These are phyloP conservation scores for Chrysemys picta DNA, from an alignment of 2,113 vertebrate species.

Conservation along the genomic window DNA sequence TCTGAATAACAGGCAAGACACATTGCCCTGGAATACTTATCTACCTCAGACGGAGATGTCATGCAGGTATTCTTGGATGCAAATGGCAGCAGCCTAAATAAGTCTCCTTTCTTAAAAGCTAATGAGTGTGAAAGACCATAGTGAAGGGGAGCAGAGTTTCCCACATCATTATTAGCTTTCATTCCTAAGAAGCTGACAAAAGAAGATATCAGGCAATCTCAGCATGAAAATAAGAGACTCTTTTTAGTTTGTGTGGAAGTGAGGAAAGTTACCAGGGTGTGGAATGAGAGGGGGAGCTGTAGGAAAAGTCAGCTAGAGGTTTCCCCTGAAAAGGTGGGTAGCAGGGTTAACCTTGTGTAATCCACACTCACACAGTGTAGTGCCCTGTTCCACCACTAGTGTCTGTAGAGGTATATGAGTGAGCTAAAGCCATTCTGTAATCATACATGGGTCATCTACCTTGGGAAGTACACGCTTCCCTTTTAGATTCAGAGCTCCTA, in stretches of 20 bases:
- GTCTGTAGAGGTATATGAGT: not conserved
- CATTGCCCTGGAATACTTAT: conserved; percentile 28
- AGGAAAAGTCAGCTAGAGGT: too few species aligned
- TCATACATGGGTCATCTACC: not conserved
- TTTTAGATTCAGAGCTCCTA: not conserved
- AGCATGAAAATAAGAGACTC: not conserved
- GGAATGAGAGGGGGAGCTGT: not conserved
- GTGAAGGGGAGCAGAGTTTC: not conserved
- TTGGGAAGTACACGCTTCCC: not conserved
- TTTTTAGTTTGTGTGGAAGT: not conserved
- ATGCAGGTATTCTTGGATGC: not conserved
- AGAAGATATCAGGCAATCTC: not conserved
- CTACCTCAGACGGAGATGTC: not conserved
- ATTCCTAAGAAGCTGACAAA: not conserved
- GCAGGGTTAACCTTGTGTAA: not conserved
- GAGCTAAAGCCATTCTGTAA: not conserved
- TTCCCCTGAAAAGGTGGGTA: too few species aligned
- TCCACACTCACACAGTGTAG: not conserved
- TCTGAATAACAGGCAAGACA: not conserved
- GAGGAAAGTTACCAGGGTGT: not conserved
- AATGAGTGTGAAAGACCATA: not conserved
- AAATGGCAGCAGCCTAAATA: not conserved
- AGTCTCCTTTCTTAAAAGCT: not conserved
- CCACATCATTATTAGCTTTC: not conserved
- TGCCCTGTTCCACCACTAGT: not conserved